Base-by-base conservation (phyloP, 2,113 vertebrate species). In the Prietella phreatophila region DNA sequence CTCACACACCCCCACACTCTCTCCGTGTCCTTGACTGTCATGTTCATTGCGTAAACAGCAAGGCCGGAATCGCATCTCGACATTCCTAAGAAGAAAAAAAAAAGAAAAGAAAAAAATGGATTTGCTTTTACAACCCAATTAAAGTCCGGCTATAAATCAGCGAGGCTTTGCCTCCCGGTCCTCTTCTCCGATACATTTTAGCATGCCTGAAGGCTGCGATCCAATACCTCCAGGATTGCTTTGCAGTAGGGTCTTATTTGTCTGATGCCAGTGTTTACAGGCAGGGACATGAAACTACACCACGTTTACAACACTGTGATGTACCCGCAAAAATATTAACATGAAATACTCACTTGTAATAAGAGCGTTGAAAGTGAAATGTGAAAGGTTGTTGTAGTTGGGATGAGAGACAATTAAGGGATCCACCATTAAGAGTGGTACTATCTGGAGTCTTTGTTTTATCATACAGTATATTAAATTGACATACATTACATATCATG, bases 121-220 rank as follows among this genome's bases (percentile, higher is more conserved):
- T 95, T 93, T 93, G 92, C 93, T 94, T 96, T 95, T 95, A 96
- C 93, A 94, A 93, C 91, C 94, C 94, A 95, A 95, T 96, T 95
- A 96, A 95, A 95, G 90, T 90, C 53, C 47, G 86, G 92, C 85
- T 79, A 93, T 95, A 96, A 96, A 95, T 96, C 93, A 91, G 87
- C 11, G 30, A 33, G 85, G n/a, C 65, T 19, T 91, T 90, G 89
- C 90, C 71, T 9, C 20, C 17, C 1, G 4, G n/a, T n/a, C 5
- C 27, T 14, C n/a, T 91, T 88, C 89, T 82, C 87, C 13, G 86
- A 80, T 86, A 90, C 89, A 89, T 89, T 93, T 90, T 91, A 93
- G 89, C 88, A 89, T 90, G 92, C 90, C 83, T 65, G 69, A 47
- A 86, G 90, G 90, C 90, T 90, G 75, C 80, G 84, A 89, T 91